phyloP scores from a whole-genome alignment of 2,888 invertebrate species.

The Trichogramma evanescens region DNA sequence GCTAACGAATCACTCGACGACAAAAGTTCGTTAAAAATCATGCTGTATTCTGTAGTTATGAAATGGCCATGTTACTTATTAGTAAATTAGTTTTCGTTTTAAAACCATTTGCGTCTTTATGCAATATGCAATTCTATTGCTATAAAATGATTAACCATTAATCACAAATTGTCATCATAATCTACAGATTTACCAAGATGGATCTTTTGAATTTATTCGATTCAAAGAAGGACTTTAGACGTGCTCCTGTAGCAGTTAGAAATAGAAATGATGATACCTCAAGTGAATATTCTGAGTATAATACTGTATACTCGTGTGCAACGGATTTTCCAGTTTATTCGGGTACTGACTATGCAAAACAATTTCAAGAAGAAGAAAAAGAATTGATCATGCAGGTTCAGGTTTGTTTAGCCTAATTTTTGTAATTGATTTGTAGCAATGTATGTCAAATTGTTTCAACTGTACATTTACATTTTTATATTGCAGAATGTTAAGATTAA shows the following conservation, averaged over 20 bases:
- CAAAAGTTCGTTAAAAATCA: too few relatives aligned
- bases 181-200: conserved; percentile 23
- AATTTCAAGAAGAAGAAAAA: conserved; percentile 38
- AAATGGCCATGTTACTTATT: too few relatives aligned
- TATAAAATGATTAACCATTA: background rate
- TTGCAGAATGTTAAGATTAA: too few relatives aligned
- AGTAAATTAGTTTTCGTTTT: too few relatives aligned
- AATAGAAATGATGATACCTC: background rate
- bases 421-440: too few relatives aligned
- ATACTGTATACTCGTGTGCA: background rate
- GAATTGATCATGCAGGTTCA: conserved; percentile 31
- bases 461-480: too few relatives aligned
- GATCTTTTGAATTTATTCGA: conserved; percentile 25
- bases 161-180: background rate
- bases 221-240: conserved; percentile 16
- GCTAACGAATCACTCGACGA: too few relatives aligned
- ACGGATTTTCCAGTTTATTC: background rate
- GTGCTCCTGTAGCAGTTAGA: background rate
- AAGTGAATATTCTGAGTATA: background rate
- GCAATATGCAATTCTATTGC: background rate
- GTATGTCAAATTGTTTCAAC: too few relatives aligned
- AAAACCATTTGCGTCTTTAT: background rate
- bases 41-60: too few relatives aligned
- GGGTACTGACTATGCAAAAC: conserved; percentile 35
- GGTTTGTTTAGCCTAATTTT: too few relatives aligned